phyloP scores from a whole-genome alignment of 2,797 vertebrate genomes.

The Synaphobranchus kaupii region DNA sequence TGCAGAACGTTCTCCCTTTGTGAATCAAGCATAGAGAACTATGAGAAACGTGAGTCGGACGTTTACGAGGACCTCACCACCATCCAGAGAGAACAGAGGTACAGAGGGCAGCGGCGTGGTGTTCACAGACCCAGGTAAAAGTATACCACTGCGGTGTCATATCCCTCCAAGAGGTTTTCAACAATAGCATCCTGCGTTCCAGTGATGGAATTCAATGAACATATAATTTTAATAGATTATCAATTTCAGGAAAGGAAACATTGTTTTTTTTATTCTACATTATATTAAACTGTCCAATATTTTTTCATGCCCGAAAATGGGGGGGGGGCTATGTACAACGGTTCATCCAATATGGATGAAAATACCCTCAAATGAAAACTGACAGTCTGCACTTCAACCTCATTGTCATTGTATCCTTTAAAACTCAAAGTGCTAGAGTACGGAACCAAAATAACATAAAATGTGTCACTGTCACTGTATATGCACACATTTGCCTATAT shows the following conservation, averaged over 20 bases:
- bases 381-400: too few species aligned
- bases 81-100: slow-evolving; percentile 66
- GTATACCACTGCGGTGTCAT: background rate
- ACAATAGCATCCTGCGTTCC: background rate
- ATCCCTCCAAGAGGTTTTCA: background rate
- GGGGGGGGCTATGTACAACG: too few species aligned
- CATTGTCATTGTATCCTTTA: too few species aligned
- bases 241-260: background rate
- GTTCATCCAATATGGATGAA: too few species aligned
- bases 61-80: slow-evolving; percentile 69
- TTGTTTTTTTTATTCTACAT: too few species aligned
- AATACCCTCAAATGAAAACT: too few species aligned
- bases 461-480: too few species aligned
- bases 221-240: background rate
- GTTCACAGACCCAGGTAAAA: slow-evolving; percentile 52
- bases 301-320: too few species aligned
- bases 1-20: background rate
- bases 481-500: too few species aligned
- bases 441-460: too few species aligned
- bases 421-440: too few species aligned
- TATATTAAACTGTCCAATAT: too few species aligned
- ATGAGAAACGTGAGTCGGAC: slow-evolving; percentile 66
- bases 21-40: slow-evolving; percentile 55
- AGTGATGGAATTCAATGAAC: background rate
- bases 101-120: slow-evolving; percentile 52